Base-by-base conservation (phyloP, 2,797 vertebrate species). In the Diglossa cyanea region DNA sequence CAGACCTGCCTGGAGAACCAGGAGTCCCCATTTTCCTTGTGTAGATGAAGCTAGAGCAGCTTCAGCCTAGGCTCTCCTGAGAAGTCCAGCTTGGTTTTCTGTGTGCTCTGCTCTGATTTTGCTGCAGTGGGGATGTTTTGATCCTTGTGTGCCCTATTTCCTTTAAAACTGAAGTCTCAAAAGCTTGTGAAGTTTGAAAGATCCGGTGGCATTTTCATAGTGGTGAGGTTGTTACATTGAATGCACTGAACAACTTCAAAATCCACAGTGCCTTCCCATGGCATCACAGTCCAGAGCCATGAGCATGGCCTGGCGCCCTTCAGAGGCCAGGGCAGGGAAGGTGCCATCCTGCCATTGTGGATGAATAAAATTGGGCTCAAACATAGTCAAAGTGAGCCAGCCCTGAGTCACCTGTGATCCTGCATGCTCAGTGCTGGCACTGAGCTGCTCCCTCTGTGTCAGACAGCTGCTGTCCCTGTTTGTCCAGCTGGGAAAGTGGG, bases 371-470 rank as follows among this genome's bases (percentile, higher is more conserved):
- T 0, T 37, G 78, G 26, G 33, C 31, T 55, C 20, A 72, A 84
- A 58, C 17, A 44, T 11, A 68, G 37, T 17, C 9, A 2, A 7
- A 62, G 55, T 1, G 5, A 79, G 67, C 35, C 44, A 76, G 45
- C 13, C 44, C 70, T 54, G 61, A 71, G 60, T 44, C 47, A 58
- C 68, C 7, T 30, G 17, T 51, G 75, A 23, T 65, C 47, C 44
- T 3, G 0, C 45, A 30, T 53, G 45, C 63, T 26, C 3, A 0
- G 18, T 26, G 44, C 4, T 2, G 5, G 33, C 0, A 0, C 58
- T 68, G 78, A 89, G 24, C 42, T 28, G 13, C 33, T 8, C 4
- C 33, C 30, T 73, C 53, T 2, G 0, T 44, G 15, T 63, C 86
- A 92, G 53, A 44, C 31, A 80, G 80, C 70, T 86, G 66, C 77